Evolutionary conservation across 2,888 invertebrate species (phyloP).

Genomic region (Drosophila cyrtoloma): DNA sequence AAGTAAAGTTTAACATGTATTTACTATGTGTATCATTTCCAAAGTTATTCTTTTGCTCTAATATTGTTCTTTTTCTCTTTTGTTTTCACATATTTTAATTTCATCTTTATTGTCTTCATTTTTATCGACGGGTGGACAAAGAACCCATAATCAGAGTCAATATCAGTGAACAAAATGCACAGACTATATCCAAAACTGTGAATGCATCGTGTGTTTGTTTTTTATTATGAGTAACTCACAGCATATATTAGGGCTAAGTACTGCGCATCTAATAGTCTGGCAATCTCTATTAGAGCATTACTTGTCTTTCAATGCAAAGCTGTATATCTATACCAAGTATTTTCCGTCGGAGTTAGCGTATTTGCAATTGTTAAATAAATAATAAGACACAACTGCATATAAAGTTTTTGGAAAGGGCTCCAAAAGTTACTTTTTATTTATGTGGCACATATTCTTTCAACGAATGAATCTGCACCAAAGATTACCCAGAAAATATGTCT

Average conservation of each 20-base stretch:
- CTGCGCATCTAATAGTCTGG: background rate
- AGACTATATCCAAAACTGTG: background rate
- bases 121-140: background rate
- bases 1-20: background rate
- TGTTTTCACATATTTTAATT: background rate
- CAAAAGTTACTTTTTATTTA: background rate
- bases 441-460: background rate
- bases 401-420: background rate
- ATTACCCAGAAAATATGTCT: background rate
- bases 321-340: background rate
- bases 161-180: background rate
- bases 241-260: background rate
- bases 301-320: background rate
- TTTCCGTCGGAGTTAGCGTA: background rate
- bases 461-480: background rate
- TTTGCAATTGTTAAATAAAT: background rate
- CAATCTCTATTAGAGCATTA: background rate
- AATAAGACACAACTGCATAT: background rate
- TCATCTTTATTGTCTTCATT: background rate
- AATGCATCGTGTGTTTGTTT: background rate
- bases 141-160: background rate
- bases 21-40: background rate
- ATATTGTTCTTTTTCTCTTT: background rate
- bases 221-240: background rate
- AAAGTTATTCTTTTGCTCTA: background rate